Percentiles rank a stretch among this genome's conserved stretches.
phyloP scores from a whole-genome alignment of 2,113 vertebrate genomes.

The Dromaius novaehollandiae region DNA sequence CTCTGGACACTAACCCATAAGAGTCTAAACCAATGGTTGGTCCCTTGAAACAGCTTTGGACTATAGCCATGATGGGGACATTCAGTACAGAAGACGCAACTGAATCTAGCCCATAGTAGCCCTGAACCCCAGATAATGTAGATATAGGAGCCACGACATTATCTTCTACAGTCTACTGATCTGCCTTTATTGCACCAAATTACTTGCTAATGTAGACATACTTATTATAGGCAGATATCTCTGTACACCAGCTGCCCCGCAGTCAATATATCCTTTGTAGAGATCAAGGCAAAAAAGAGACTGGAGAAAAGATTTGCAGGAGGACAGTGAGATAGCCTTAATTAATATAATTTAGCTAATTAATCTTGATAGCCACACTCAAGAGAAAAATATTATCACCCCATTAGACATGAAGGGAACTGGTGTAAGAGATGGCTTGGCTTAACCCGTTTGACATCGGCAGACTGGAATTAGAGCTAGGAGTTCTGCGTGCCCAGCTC shows the following conservation, averaged over 20 bases:
- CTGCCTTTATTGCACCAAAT: background rate
- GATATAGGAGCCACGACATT: background rate
- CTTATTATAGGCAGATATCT: background rate
- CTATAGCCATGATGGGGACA: background rate
- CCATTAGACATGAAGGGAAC: background rate
- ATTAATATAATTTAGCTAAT: slow-evolving; percentile 25
- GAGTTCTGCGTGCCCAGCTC: background rate
- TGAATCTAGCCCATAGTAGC: background rate
- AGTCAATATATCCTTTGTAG: background rate
- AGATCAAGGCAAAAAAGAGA: background rate
- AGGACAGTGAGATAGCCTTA: background rate
- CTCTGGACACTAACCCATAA: background rate
- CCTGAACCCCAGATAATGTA: background rate
- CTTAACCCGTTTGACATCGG: background rate
- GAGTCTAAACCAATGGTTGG: background rate
- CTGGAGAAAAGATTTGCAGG: background rate
- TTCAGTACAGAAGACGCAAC: background rate
- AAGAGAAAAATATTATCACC: background rate
- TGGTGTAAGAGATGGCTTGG: background rate
- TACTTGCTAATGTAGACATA: background rate
- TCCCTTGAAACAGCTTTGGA: background rate
- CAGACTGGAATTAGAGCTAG: background rate
- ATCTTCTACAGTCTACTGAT: background rate
- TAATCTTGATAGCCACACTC: background rate
- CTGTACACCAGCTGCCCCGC: background rate